Evolutionary conservation across 2,797 vertebrate genomes (phyloP).

Genomic region (Macropus fuliginosus): DNA sequence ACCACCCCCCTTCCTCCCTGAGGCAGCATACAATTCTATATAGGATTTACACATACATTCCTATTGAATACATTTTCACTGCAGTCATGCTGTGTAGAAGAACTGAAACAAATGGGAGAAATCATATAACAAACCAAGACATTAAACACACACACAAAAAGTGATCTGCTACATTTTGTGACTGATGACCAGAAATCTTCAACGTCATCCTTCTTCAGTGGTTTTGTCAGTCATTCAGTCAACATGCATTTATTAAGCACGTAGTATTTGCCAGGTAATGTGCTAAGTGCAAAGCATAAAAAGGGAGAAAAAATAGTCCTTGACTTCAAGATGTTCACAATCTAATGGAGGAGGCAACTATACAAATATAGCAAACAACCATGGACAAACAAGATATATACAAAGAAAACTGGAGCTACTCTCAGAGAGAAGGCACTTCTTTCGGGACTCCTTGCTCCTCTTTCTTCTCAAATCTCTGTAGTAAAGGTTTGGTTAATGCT

Average conservation of each 20-base stretch:
- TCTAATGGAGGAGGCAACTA: neutral
- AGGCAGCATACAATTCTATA: no score
- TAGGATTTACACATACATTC: no score
- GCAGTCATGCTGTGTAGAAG: no score
- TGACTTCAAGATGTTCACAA: neutral
- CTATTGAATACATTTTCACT: no score
- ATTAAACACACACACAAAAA: no score
- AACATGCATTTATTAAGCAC: neutral
- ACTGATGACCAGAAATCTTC: neutral
- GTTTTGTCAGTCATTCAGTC: neutral
- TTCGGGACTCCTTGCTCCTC: neutral
- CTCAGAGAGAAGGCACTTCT: neutral
- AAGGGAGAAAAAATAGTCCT: neutral
- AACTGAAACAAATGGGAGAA: no score
- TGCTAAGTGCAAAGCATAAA: neutral
- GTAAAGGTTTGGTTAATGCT: neutral
- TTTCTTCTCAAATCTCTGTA: neutral
- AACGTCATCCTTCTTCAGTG: neutral
- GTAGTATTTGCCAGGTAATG: neutral
- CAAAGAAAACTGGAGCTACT: neutral
- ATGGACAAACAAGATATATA: neutral
- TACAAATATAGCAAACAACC: neutral
- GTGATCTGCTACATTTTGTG: no score
- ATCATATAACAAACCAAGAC: no score
- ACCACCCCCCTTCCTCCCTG: no score